Evolutionary conservation across 1,140 invertebrate species (phyloP).

Genomic region (Diprion similis): DNA sequence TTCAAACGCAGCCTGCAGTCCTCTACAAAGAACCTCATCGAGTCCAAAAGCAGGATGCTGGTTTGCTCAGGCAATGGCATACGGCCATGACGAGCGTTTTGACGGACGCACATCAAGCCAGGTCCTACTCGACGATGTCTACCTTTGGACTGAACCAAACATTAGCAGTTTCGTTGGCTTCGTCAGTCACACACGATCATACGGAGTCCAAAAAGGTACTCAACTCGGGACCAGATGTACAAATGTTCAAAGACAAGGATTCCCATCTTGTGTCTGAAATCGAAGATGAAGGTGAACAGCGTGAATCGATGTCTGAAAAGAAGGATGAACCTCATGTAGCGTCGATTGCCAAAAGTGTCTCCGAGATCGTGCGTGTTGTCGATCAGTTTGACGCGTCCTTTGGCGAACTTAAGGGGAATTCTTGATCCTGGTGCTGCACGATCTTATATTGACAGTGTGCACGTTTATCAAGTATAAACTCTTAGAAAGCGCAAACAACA

Average conservation of each 20-base stretch:
- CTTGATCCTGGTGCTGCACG: not conserved
- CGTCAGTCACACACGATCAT: not conserved
- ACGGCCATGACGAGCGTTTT: not conserved
- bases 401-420: not conserved
- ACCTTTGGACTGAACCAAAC: not conserved
- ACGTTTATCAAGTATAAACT: too few relatives aligned
- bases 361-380: not conserved
- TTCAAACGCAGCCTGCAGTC: slow-evolving; percentile 35
- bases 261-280: not conserved
- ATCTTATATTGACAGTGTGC: too few relatives aligned
- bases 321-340: not conserved
- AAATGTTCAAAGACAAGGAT: not conserved
- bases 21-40: slow-evolving; percentile 1
- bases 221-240: not conserved
- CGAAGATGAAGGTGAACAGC: not conserved
- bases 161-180: not conserved
- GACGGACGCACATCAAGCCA: not conserved
- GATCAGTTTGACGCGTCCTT: not conserved
- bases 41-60: not conserved
- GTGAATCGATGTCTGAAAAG: not conserved
- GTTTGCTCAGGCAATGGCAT: not conserved
- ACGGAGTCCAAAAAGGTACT: not conserved
- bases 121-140: not conserved
- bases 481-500: too few relatives aligned
- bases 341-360: not conserved